These are phyloP conservation scores for Lacerta viridis DNA, from an alignment of 2,797 vertebrate species.

Conservation along the genomic window DNA sequence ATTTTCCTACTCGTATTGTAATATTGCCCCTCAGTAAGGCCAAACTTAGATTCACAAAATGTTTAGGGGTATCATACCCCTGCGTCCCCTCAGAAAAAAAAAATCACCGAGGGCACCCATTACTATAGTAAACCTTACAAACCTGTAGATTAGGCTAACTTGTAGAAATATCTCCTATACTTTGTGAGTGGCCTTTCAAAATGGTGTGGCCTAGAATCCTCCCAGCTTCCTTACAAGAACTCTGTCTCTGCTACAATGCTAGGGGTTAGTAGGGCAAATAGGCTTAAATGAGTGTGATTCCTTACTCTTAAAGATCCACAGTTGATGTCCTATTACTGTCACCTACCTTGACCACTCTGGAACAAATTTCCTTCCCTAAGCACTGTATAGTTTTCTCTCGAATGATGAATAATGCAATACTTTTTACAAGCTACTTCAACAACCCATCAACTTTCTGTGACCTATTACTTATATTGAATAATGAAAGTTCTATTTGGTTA, in stretches of 20 bases:
- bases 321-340: neutral
- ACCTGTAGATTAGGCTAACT: neutral
- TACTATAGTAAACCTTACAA: neutral
- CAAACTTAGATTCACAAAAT: no score
- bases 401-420: slow-evolving; percentile 4
- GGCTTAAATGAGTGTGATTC: neutral
- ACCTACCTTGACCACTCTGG: neutral
- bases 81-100: no score
- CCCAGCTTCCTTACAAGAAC: neutral
- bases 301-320: neutral
- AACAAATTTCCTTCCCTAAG: slow-evolving; percentile 10
- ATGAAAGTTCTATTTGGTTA: slow-evolving; percentile 24
- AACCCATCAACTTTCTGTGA: neutral
- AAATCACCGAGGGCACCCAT: no score
- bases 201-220: neutral
- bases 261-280: no score
- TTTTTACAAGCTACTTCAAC: neutral
- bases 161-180: neutral
- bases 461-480: slow-evolving; percentile 16
- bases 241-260: no score
- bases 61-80: no score
- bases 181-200: no score
- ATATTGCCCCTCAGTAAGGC: no score
- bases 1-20: no score
- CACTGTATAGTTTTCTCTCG: neutral